Evolutionary conservation across 2,113 vertebrate genomes (phyloP).

Genomic region (Platichthys flesus): DNA sequence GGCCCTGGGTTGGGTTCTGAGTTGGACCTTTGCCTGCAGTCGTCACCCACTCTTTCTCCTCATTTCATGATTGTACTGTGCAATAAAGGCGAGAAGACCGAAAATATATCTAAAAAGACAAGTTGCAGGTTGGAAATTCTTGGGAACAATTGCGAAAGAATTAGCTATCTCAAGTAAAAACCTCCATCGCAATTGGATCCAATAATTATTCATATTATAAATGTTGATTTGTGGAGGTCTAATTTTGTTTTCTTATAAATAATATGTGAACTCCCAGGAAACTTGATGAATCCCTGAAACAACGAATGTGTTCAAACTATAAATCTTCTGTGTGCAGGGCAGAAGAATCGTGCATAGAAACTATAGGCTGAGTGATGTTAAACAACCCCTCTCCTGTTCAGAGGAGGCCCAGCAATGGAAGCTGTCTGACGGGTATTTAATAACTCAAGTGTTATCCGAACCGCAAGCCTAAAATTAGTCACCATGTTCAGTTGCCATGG

Average conservation of each 20-base stretch:
- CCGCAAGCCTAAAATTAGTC: constrained; percentile 66
- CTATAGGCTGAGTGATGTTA: constrained; percentile 8
- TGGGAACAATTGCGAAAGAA: too few relatives aligned
- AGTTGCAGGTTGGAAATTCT: neutral
- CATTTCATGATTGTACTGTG: too few relatives aligned
- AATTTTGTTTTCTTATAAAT: neutral
- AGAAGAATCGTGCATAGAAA: constrained; percentile 8
- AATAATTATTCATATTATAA: too few relatives aligned
- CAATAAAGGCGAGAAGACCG: too few relatives aligned
- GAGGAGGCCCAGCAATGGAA: constrained; percentile 29
- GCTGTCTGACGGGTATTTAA: constrained; percentile 60
- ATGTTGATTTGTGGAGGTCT: neutral
- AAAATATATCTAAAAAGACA: neutral
- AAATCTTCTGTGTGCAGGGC: neutral
- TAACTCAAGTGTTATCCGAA: constrained; percentile 66
- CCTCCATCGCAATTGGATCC: too few relatives aligned
- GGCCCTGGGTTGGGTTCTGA: too few relatives aligned
- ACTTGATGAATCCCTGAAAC: neutral
- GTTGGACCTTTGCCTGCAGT: too few relatives aligned
- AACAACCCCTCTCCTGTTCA: constrained; percentile 36
- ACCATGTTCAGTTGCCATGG: constrained; percentile 70
- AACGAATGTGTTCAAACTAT: neutral
- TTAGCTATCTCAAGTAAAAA: too few relatives aligned
- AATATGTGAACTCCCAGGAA: neutral
- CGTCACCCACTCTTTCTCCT: too few relatives aligned